phyloP scores from a whole-genome alignment of 2,888 invertebrate genomes.

The Acronicta aceris region DNA sequence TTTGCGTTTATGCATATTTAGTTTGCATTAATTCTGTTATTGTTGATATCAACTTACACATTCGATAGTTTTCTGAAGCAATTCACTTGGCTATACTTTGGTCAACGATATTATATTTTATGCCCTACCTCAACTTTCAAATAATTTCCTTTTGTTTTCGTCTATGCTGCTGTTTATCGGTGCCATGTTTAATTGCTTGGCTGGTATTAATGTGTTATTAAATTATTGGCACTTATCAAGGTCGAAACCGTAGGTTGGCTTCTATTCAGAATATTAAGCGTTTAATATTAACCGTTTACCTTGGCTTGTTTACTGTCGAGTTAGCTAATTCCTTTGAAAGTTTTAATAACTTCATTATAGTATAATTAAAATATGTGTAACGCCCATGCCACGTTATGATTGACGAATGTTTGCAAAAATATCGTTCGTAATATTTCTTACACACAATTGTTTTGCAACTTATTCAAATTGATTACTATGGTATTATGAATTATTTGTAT shows the following conservation, averaged over 20 bases:
- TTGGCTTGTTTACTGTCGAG: conserved; percentile 24
- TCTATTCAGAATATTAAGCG: conserved; percentile 52
- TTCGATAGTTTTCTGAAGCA: conserved; percentile 36
- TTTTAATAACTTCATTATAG: conserved; percentile 10
- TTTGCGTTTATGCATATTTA: conserved; percentile 20
- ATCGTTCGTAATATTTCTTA: conserved; percentile 11
- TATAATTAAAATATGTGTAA: neutral
- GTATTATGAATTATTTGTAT: conserved; percentile 19
- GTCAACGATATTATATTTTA: conserved; percentile 39
- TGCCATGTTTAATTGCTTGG: conserved; percentile 25
- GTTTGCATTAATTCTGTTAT: conserved; percentile 28
- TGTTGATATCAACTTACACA: conserved; percentile 50
- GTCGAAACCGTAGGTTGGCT: conserved; percentile 39
- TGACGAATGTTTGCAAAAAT: conserved; percentile 3
- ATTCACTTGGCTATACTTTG: conserved; percentile 30
- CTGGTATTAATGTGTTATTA: conserved; percentile 21
- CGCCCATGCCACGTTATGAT: conserved; percentile 8
- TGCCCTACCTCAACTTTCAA: conserved; percentile 65
- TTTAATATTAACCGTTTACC: conserved; percentile 32
- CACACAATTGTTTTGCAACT: conserved; percentile 16
- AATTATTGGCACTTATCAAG: conserved; percentile 45
- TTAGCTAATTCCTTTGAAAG: conserved; percentile 16
- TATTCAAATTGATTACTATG: conserved; percentile 21
- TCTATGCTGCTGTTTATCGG: conserved; percentile 13
- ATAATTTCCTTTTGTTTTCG: conserved; percentile 22